Base-by-base conservation (phyloP, 2,888 invertebrate genomes). In the Drosophila kanekoi region DNA sequence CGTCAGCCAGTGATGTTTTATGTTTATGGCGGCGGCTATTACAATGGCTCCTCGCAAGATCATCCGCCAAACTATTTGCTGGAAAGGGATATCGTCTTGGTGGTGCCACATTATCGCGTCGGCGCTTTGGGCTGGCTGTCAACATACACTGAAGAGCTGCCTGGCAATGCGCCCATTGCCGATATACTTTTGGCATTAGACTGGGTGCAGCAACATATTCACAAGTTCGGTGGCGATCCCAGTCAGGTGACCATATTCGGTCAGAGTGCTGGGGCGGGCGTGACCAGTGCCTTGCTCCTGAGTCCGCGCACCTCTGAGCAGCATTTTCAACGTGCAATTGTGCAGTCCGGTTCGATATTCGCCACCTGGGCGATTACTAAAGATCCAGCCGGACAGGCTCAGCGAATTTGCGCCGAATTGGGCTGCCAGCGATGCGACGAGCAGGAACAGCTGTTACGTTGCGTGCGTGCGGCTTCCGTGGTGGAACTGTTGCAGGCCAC, bases 111-210 rank as follows among this genome's bases (percentile, higher is more conserved):
- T 72, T 94, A 93, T 84, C 90, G 94, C 4, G 81, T 93, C 1
- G 94, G 94, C 20, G 93, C 93, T 3, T 85, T 94, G 9, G 94
- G 94, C 18, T 94, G 94, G 90, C 63, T 94, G 23, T 92, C 93
- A 1, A 93, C 94, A 3, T 91, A 92, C 57, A 93, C 92, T 11
- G 87, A 91, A 9, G 91, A 91, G n/a, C 90, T 93, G 58, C 93
- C 94, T 0, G 94, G 94, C 11, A 94, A 94, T 87, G 93, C 92
- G 61, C 93, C 94, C 0, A 86, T 94, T 40, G 87, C 93, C 23
- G 94, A 94, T 84, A 91, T 93, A 47, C 76, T 93, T 2, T 63
- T 93, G 45, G 94, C 93, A 0, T 77, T 94, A 20, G 77, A 93
- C 47, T 94, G 94, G 94, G 93, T 94, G 5, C 92, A 93, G 51